phyloP scores from a whole-genome alignment of 2,113 vertebrate genomes.

The Eleginops maclovinus region DNA sequence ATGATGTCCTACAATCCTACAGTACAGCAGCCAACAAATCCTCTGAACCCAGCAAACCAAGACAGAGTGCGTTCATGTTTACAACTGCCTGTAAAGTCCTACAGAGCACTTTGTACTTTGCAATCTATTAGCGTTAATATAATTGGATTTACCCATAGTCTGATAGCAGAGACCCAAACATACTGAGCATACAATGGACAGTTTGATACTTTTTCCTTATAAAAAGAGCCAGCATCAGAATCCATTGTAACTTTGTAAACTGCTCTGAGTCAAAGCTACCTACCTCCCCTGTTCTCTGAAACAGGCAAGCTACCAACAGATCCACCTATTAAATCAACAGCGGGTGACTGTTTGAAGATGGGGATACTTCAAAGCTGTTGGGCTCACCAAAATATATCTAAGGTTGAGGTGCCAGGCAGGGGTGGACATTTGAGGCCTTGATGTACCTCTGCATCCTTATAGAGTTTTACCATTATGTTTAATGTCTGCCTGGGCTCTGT shows the following conservation, averaged over 20 bases:
- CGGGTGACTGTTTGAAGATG: too few relatives aligned
- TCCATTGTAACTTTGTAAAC: not conserved
- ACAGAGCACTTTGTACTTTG: not conserved
- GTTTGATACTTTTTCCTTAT: not conserved
- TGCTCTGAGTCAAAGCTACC: not conserved
- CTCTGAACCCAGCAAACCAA: conserved; percentile 74
- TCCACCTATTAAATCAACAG: too few relatives aligned
- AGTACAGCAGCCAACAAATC: conserved; percentile 69
- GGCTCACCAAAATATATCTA: too few relatives aligned
- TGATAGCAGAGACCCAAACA: not conserved
- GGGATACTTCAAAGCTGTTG: too few relatives aligned
- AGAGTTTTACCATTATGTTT: too few relatives aligned
- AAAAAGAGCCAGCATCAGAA: not conserved
- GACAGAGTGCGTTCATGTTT: conserved; percentile 80
- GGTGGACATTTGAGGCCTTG: too few relatives aligned
- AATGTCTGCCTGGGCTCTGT: too few relatives aligned
- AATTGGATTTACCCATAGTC: not conserved
- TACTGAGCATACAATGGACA: too few relatives aligned
- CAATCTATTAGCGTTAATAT: not conserved
- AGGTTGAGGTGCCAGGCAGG: too few relatives aligned
- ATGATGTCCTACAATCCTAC: conserved; percentile 83
- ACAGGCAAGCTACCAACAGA: too few relatives aligned
- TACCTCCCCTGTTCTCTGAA: not conserved
- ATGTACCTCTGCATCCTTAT: too few relatives aligned
- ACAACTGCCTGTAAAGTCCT: not conserved